These are phyloP conservation scores for Anhinga anhinga DNA, from an alignment of 2,113 vertebrate genomes.

Conservation along the genomic window DNA sequence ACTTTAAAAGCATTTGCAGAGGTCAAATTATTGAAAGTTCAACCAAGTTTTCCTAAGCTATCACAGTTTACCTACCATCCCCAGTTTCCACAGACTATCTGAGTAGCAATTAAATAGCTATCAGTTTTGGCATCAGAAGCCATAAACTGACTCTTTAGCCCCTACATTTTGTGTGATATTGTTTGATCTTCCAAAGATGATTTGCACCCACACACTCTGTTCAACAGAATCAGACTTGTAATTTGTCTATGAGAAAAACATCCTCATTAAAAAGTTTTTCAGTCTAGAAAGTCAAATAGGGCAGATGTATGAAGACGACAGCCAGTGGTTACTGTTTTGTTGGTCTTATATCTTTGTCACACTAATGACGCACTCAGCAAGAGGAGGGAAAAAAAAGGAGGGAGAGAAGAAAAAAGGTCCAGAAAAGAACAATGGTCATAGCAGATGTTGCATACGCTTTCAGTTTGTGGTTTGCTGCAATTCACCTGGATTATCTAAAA, in stretches of 20 bases:
- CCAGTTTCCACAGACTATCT: background rate
- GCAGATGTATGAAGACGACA: background rate
- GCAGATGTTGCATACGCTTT: background rate
- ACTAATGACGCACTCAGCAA: constrained; percentile 6
- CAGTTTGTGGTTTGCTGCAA: background rate
- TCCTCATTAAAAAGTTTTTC: constrained; percentile 62
- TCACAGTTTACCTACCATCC: constrained; percentile 47
- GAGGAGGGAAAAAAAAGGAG: background rate
- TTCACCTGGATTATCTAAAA: constrained; percentile 39
- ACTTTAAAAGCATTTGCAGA: constrained; percentile 42
- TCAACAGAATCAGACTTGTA: constrained; percentile 5
- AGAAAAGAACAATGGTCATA: background rate
- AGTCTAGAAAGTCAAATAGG: constrained; percentile 16
- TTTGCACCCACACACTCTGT: constrained; percentile 13
- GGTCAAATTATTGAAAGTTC: constrained; percentile 62
- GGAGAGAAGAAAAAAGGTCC: background rate
- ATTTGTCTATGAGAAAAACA: background rate
- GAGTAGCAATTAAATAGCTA: constrained; percentile 27
- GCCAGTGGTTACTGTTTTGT: background rate
- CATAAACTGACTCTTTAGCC: constrained; percentile 15
- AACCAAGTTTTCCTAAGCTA: constrained; percentile 61
- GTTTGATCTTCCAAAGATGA: constrained; percentile 47
- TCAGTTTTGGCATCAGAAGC: constrained; percentile 1
- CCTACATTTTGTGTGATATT: constrained; percentile 12
- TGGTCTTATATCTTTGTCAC: constrained; percentile 17